These are phyloP conservation scores for Fopius arisanus DNA, from an alignment of 1,140 invertebrate species.

Conservation along the genomic window DNA sequence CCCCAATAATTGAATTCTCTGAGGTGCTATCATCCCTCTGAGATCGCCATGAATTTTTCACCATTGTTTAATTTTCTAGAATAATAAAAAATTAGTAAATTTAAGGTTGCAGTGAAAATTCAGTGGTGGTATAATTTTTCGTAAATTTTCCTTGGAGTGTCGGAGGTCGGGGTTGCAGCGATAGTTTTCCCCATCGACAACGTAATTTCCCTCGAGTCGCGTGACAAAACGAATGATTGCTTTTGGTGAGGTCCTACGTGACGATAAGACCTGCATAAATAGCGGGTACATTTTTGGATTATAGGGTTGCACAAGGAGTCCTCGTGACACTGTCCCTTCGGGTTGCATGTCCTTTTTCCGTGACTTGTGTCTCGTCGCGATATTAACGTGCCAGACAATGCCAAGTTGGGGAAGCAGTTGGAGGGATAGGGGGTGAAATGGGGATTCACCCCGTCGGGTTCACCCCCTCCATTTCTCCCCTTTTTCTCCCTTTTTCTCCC, in stretches of 20 bases:
- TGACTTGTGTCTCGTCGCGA: background rate
- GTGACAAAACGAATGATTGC: background rate
- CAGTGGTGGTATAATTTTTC: background rate
- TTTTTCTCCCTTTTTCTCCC: background rate
- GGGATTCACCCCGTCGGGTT: background rate
- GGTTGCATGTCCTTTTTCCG: background rate
- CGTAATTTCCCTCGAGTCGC: constrained; percentile 13
- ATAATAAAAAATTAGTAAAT: too few species aligned
- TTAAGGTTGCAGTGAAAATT: too few species aligned
- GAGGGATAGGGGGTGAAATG: background rate
- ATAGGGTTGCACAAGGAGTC: background rate
- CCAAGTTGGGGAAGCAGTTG: constrained; percentile 14
- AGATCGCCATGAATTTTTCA: background rate
- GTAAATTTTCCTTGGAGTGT: constrained; percentile 7
- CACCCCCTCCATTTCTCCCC: too few species aligned
- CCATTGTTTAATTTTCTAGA: too few species aligned
- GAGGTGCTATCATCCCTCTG: too few species aligned
- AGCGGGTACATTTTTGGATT: background rate
- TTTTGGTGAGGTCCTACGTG: background rate
- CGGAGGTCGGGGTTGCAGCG: constrained; percentile 12
- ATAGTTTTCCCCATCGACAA: background rate
- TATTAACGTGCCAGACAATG: constrained; percentile 3
- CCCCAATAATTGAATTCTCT: constrained; percentile 24
- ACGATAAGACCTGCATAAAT: constrained; percentile 1
- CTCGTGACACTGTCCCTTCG: constrained; percentile 10